A percentile compares a stretch with the other conserved stretches of the same genome.
phyloP scores from a whole-genome alignment of 2,113 vertebrate genomes.

The Hippocampus guttulatus region DNA sequence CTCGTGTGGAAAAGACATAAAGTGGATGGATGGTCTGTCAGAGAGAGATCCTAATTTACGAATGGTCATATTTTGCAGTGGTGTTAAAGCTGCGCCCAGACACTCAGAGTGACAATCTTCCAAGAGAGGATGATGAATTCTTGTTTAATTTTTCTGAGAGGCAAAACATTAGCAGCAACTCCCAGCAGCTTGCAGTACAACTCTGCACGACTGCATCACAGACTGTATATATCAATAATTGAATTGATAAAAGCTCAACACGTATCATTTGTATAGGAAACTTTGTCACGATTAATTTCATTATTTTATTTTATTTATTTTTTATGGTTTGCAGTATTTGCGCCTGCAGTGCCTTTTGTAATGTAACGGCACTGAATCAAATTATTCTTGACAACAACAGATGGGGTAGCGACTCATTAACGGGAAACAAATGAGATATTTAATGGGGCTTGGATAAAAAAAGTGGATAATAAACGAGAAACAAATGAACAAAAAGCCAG shows the following conservation, averaged over 20 bases:
- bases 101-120: neutral
- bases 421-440: neutral
- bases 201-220: neutral
- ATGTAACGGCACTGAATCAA: neutral
- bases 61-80: neutral
- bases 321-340: neutral
- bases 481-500: slow-evolving; percentile 1
- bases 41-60: neutral
- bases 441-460: neutral
- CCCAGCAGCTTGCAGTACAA: neutral
- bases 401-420: neutral
- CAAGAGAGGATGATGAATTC: neutral
- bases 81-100: neutral
- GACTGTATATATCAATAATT: neutral
- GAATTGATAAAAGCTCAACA: neutral
- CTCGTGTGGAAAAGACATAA: neutral
- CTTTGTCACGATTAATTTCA: neutral
- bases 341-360: neutral
- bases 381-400: slow-evolving; percentile 1
- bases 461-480: slow-evolving; percentile 2
- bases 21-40: slow-evolving; percentile 1
- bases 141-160: neutral
- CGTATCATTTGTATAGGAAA: neutral
- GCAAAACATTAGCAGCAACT: neutral
- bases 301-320: neutral